A percentile compares a stretch with the other conserved stretches of the same genome.
phyloP scores from a whole-genome alignment of 2,797 vertebrate genomes.

The Danio kyathit region DNA sequence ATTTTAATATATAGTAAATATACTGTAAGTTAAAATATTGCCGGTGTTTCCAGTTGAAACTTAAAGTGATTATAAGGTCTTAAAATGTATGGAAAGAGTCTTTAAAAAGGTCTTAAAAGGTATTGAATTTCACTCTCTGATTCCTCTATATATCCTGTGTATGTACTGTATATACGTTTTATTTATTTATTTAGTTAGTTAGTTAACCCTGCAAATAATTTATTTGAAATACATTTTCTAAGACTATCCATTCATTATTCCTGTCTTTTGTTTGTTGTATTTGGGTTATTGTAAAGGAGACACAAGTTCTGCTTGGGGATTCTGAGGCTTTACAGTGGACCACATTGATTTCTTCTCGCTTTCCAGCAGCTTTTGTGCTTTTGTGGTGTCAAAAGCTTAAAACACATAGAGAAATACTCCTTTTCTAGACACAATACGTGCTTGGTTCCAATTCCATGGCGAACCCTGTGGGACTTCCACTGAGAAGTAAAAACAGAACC shows the following conservation, averaged over 20 bases:
- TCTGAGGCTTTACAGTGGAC: conserved; percentile 39
- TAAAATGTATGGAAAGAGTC: too few relatives aligned
- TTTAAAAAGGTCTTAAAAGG: too few relatives aligned
- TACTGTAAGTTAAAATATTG: too few relatives aligned
- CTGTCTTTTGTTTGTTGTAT: conserved; percentile 19
- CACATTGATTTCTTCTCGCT: conserved; percentile 46
- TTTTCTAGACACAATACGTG: conserved; percentile 58
- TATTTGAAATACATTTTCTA: too few relatives aligned
- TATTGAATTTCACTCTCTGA: too few relatives aligned
- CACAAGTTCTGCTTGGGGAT: conserved; percentile 41
- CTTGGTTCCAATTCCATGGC: conserved; percentile 61
- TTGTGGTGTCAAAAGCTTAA: conserved; percentile 41
- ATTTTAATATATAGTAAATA: too few relatives aligned
- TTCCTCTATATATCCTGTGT: too few relatives aligned
- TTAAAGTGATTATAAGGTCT: too few relatives aligned
- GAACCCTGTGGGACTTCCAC: conserved; percentile 57
- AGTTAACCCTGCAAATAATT: too few relatives aligned
- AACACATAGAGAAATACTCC: conserved; percentile 56
- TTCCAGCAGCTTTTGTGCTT: conserved; percentile 15
- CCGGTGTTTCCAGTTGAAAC: too few relatives aligned
- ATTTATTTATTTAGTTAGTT: too few relatives aligned
- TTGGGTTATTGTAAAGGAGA: conserved; percentile 9
- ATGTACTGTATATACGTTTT: too few relatives aligned
- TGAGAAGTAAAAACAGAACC: conserved; percentile 54
- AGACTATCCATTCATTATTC: neutral